These are phyloP conservation scores for Mormoops blainvillei DNA, from an alignment of 2,113 vertebrate genomes.

Conservation along the genomic window DNA sequence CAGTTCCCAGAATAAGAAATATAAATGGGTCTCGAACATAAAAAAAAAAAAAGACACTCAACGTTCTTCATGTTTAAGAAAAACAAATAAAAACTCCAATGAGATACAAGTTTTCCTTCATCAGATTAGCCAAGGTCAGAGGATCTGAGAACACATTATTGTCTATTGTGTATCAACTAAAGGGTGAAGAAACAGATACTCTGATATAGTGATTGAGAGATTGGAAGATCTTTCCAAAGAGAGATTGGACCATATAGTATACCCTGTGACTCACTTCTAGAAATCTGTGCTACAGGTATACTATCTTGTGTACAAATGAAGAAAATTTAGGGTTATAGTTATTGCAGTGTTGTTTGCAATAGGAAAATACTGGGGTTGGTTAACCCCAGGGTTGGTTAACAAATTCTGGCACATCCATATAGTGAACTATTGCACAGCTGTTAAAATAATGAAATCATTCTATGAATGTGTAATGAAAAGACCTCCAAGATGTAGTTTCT, in stretches of 20 bases:
- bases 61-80: not conserved
- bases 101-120: not conserved
- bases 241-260: fast-evolving
- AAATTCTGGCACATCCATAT: not conserved
- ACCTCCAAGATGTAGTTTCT: not conserved
- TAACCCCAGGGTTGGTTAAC: not conserved
- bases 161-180: not conserved
- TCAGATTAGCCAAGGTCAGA: not conserved
- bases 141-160: not conserved
- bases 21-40: not conserved
- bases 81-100: not conserved
- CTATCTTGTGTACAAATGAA: not conserved
- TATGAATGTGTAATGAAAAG: not conserved
- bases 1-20: slow-evolving; percentile 17
- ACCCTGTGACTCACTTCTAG: not conserved
- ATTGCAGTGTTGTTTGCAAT: not conserved
- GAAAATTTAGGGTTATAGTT: not conserved
- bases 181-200: not conserved
- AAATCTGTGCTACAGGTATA: not conserved
- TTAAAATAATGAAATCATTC: not conserved
- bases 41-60: not conserved
- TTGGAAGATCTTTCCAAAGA: not conserved
- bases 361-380: not conserved
- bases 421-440: not conserved
- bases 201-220: not conserved